Base-by-base conservation (phyloP, 23 tunicate species). In the Clavelina lepadiformis region DNA sequence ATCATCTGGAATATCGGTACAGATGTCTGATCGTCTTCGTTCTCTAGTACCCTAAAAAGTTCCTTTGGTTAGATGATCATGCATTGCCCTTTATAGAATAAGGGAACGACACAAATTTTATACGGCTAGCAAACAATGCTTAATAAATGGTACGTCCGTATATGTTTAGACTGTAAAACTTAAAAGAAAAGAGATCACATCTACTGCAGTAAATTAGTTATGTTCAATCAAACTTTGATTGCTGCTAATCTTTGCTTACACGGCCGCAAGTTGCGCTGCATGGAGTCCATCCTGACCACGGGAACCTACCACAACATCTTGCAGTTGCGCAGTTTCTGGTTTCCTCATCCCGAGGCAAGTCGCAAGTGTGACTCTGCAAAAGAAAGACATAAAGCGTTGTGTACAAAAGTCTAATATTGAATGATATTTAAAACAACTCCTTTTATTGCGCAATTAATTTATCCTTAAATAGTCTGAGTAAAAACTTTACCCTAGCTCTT, bases 251-350 rank as follows among this genome's bases (percentile, higher is more conserved):
- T 11, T 58, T 1, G 60, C 80, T 45, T 65, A 86, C 96, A 35
- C 0, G 22, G 13, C 78, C 78, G 62, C 98, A 93, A 19, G 94
- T 72, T 27, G 93, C 58, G 61, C 88, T 78, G 70, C 98, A 93
- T 18, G 35, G 37, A 13, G 73, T 67, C 98, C 98, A 93, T 41
- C 47, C 71, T 25, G 81, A 70, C 98, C 98, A 91, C 3, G 65
- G 79, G 28, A 53, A 46, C 51, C 63, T 72, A 1, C 57, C 70
- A 33, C 95, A 86, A 58, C 95, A 86, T 28, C 23, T 25, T 24
- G 58, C 49, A 20, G 74, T 72, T 50, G 38, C 59, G 69, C 97
- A 89, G 21, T 55, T 24, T 35, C 28, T 50, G 7, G 20, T 38
- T 23, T 89, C 97, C 2, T 31, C 5, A 45, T 69, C 63, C 25